Evolutionary conservation across 2,797 vertebrate species (phyloP).

Genomic region (Myotis daubentonii): DNA sequence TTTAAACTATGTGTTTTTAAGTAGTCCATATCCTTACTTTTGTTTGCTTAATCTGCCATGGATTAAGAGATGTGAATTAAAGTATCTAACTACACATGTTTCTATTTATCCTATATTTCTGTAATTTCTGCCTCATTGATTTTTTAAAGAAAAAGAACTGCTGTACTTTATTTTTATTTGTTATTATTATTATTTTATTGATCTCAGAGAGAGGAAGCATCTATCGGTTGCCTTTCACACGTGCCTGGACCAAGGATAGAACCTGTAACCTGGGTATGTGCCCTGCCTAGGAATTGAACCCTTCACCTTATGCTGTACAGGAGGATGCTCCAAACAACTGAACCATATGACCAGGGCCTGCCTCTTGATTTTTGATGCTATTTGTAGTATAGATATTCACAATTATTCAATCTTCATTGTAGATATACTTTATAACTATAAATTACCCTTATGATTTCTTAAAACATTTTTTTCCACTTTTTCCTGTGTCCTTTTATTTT

Average conservation of each 20-base stretch:
- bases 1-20: not conserved
- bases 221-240: not conserved
- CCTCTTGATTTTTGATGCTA: not conserved
- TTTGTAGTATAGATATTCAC: slow-evolving; percentile 17
- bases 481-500: slow-evolving; percentile 13
- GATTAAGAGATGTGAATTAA: slow-evolving; percentile 25
- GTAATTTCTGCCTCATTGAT: slow-evolving; percentile 6
- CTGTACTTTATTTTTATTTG: not conserved
- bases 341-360: not conserved
- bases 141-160: not conserved
- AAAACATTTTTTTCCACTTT: not conserved
- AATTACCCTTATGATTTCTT: not conserved
- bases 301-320: not conserved
- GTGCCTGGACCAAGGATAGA: not conserved
- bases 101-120: not conserved
- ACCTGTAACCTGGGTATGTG: not conserved
- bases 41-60: not conserved
- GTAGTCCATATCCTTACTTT: not conserved
- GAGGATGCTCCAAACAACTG: not conserved
- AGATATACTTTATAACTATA: slow-evolving; percentile 6
- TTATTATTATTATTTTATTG: not conserved
- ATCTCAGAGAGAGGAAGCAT: not conserved
- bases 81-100: not conserved
- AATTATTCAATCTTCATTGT: not conserved
- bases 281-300: not conserved